Percentiles rank a stretch among this genome's conserved stretches.
These are phyloP conservation scores for Lepidostoma basale DNA, from an alignment of 1,140 invertebrate species.

Conservation along the genomic window DNA sequence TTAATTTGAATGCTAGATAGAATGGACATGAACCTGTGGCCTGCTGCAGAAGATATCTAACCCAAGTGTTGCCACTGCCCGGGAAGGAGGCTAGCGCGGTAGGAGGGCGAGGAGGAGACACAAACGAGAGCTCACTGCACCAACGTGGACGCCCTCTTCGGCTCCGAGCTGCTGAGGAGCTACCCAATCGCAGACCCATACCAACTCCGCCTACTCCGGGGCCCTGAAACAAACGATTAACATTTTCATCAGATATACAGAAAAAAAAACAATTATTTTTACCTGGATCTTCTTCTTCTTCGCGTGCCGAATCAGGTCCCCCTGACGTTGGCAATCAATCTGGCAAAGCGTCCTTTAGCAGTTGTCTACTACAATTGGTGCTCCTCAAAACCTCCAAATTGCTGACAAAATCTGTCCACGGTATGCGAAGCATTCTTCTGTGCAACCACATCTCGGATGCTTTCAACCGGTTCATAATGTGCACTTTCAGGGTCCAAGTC, in stretches of 20 bases:
- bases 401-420: no score
- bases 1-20: conserved; percentile 9
- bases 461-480: no score
- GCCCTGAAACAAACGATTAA: conserved; percentile 28
- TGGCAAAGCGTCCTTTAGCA: background rate
- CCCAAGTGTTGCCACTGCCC: conserved; percentile 82
- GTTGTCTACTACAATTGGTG: background rate
- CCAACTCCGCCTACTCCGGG: conserved; percentile 23
- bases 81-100: conserved; percentile 76
- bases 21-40: conserved; percentile 65
- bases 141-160: conserved; percentile 51
- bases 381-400: no score
- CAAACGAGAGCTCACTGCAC: conserved; percentile 58
- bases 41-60: conserved; percentile 78
- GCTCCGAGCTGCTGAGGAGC: conserved; percentile 19
- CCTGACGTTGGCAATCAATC: no score
- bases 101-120: conserved; percentile 51
- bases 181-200: conserved; percentile 47
- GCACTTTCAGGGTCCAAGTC: no score
- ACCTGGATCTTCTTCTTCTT: background rate
- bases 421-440: no score
- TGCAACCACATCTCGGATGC: no score
- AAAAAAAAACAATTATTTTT: background rate
- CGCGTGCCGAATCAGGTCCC: no score
- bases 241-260: background rate